These are phyloP conservation scores for Stratiolaelaps scimitus DNA, from an alignment of 1,140 invertebrate genomes.

Conservation along the genomic window DNA sequence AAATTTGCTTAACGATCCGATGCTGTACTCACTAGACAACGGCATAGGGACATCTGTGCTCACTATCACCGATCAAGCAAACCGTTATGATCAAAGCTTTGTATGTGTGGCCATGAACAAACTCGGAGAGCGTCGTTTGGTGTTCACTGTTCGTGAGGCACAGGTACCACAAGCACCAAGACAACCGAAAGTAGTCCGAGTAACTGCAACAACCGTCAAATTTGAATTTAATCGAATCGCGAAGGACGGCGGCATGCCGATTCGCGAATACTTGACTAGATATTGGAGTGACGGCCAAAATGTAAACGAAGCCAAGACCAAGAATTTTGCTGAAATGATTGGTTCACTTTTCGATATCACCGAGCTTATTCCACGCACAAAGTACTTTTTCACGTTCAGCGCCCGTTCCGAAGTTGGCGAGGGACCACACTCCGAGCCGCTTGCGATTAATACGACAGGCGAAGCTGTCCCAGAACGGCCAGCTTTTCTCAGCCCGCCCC, in stretches of 20 bases:
- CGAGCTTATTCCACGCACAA: background rate
- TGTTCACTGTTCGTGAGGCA: background rate
- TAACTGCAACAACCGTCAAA: background rate
- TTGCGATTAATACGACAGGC: background rate
- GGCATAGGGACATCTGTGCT: background rate
- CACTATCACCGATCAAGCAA: background rate
- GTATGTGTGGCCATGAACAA: background rate
- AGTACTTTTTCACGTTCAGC: constrained; percentile 22
- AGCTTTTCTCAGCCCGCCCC: background rate
- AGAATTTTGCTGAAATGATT: constrained; percentile 13
- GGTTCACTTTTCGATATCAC: background rate
- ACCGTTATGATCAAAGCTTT: background rate
- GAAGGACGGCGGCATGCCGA: constrained; percentile 19
- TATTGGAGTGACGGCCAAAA: background rate
- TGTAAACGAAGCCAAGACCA: constrained; percentile 1
- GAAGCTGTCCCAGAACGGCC: constrained; percentile 11
- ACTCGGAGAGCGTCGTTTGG: background rate
- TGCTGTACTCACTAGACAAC: background rate
- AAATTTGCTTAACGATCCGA: background rate
- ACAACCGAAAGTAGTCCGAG: background rate
- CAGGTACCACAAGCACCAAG: background rate
- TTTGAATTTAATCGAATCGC: background rate
- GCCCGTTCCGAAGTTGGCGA: constrained; percentile 25
- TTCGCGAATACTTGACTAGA: background rate
- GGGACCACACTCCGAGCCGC: background rate